These are phyloP conservation scores for Lymantria dispar DNA, from an alignment of 2,888 invertebrate species.

Conservation along the genomic window DNA sequence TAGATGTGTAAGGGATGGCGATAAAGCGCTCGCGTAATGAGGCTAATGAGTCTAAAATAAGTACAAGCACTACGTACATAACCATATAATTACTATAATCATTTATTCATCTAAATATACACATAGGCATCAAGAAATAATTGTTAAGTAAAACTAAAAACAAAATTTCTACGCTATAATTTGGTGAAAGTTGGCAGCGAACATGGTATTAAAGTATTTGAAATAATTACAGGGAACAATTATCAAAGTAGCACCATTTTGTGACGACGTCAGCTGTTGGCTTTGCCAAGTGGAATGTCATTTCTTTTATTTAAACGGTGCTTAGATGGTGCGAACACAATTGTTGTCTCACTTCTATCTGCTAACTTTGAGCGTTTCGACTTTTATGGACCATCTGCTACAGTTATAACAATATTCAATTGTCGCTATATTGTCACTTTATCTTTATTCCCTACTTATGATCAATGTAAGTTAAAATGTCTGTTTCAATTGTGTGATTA, in stretches of 20 bases:
- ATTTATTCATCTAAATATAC: conserved; percentile 8
- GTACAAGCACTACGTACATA: neutral
- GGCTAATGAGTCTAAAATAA: too few relatives aligned
- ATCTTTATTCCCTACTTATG: conserved; percentile 33
- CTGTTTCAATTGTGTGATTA: conserved; percentile 5
- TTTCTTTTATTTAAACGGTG: conserved; percentile 51
- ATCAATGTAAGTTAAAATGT: conserved; percentile 15
- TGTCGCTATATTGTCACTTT: conserved; percentile 43
- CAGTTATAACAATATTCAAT: conserved; percentile 33
- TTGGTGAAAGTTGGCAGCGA: conserved; percentile 44
- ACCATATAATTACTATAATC: neutral
- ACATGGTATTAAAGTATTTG: conserved; percentile 53
- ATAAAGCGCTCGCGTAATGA: too few relatives aligned
- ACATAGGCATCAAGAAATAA: conserved; percentile 14
- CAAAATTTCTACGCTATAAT: conserved; percentile 43
- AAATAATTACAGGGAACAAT: conserved; percentile 59
- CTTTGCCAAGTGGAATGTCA: conserved; percentile 46
- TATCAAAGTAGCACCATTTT: conserved; percentile 50
- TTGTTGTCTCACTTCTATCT: conserved; percentile 49
- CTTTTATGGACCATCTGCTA: conserved; percentile 65
- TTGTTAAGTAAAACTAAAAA: conserved; percentile 27
- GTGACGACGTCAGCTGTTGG: conserved; percentile 54
- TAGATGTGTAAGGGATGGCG: too few relatives aligned
- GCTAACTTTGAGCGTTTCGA: conserved; percentile 60
- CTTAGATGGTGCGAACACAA: conserved; percentile 32